phyloP scores from a whole-genome alignment of 2,797 vertebrate species.

The Nannoperca australis region DNA sequence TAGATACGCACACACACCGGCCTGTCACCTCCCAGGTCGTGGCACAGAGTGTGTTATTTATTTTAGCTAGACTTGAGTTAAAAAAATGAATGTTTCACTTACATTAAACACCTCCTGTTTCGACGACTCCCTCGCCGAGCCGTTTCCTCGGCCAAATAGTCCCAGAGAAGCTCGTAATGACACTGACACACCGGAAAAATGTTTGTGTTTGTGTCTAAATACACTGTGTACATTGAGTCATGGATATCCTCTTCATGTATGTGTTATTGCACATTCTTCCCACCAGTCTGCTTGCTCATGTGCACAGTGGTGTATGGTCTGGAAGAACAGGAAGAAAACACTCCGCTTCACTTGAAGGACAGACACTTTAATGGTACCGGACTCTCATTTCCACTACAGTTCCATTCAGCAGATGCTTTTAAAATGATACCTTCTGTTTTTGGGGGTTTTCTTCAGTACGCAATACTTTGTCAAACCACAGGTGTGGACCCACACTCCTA shows the following conservation, averaged over 20 bases:
- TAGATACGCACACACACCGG: constrained; percentile 38
- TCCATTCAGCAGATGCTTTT: constrained; percentile 8
- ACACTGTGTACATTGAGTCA: constrained; percentile 27
- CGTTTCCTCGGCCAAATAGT: constrained; percentile 60
- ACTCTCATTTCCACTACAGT: constrained; percentile 13
- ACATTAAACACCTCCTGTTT: constrained; percentile 88
- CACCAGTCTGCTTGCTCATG: constrained; percentile 4
- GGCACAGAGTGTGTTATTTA: constrained; percentile 75
- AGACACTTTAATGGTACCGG: constrained; percentile 14
- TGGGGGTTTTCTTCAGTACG: background rate
- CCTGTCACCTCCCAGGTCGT: constrained; percentile 48
- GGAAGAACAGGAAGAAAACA: constrained; percentile 22
- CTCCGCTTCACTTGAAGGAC: constrained; percentile 24
- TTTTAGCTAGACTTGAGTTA: constrained; percentile 81
- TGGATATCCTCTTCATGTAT: constrained; percentile 3
- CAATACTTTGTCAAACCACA: constrained; percentile 4
- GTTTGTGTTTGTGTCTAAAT: constrained; percentile 42
- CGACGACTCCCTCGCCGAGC: constrained; percentile 74
- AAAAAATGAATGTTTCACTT: constrained; percentile 86
- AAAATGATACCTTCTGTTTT: background rate
- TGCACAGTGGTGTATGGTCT: background rate
- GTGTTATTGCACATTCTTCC: constrained; percentile 30
- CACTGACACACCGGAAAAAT: constrained; percentile 41
- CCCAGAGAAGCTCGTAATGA: constrained; percentile 68
- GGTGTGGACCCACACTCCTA: constrained; percentile 5